Conservation (phyloP, 30 jellyfish, hydroid and myxozoan species). For the Catostylus mosaicus region DNA sequence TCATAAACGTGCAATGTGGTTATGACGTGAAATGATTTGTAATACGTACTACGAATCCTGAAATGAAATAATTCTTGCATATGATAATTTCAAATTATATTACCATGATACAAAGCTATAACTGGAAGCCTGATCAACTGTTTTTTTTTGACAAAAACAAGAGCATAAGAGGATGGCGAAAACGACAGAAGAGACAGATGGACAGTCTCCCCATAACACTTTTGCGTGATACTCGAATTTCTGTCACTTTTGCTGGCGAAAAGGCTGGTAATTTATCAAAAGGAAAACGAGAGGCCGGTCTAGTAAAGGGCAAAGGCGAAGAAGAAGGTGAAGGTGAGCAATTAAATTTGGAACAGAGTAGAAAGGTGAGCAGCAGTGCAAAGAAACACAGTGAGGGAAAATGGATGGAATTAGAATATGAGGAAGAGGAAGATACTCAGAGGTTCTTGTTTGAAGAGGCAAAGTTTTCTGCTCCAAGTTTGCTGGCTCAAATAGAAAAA, state of each 20-base stretch:
- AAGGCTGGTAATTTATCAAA: neutral
- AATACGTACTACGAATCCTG: neutral
- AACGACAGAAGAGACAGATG: slow-evolving; percentile 37
- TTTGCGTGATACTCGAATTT: slow-evolving; percentile 18
- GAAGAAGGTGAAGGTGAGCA: slow-evolving; percentile 23
- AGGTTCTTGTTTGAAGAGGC: slow-evolving; percentile 83
- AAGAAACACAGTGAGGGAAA: neutral
- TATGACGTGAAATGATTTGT: neutral
- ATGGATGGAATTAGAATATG: slow-evolving; percentile 42
- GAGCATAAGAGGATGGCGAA: slow-evolving; percentile 28
- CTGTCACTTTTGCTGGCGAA: slow-evolving; percentile 26
- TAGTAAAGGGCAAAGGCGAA: slow-evolving; percentile 8
- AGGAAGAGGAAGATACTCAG: slow-evolving; percentile 80
- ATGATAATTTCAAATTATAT: neutral
- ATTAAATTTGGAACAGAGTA: neutral
- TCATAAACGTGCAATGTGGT: neutral
- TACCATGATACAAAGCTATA: slow-evolving; percentile 8
- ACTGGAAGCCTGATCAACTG: slow-evolving; percentile 55
- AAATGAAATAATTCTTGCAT: neutral
- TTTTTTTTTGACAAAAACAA: slow-evolving; percentile 56
- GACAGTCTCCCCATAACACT: slow-evolving; percentile 56
- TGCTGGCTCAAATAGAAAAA: slow-evolving; percentile 71
- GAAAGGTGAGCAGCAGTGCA: neutral
- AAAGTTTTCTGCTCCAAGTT: slow-evolving; percentile 79
- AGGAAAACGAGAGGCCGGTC: neutral